Conservation (phyloP, 2,113 vertebrate genomes). For the Delphinus delphis region DNA sequence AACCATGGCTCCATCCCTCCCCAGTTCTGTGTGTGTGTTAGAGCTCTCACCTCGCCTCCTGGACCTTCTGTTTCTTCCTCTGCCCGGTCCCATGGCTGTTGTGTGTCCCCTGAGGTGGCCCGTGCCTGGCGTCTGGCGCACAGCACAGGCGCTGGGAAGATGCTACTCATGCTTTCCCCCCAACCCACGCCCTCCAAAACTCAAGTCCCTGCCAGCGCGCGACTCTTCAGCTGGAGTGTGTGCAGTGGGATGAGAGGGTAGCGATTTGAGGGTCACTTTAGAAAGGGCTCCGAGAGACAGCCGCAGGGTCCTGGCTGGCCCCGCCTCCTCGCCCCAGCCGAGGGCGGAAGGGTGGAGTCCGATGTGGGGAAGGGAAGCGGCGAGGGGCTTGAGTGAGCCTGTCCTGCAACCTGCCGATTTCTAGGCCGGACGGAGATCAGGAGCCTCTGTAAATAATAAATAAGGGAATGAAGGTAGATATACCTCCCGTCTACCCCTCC, state of each 20-base stretch:
- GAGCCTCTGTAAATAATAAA: not conserved
- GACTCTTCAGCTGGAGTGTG: not conserved
- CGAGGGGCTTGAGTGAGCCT: not conserved
- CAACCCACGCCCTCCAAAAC: not conserved
- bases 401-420: conserved; percentile 4
- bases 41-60: not conserved
- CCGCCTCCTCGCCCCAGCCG: not conserved
- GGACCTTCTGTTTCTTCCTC: not conserved
- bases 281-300: not conserved
- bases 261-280: not conserved
- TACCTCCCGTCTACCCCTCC: not conserved
- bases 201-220: not conserved
- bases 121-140: not conserved
- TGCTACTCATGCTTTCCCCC: not conserved
- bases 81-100: not conserved
- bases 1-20: not conserved
- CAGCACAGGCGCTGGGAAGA: not conserved
- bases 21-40: not conserved
- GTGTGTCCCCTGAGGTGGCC: not conserved
- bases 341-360: not conserved
- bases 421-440: not conserved
- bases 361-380: not conserved
- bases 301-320: not conserved
- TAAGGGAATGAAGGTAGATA: conserved; percentile 24
- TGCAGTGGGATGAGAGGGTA: not conserved